Percentiles rank a stretch among this genome's conserved stretches.
Conservation (phyloP, 2,113 vertebrate species). For the Corythoichthys haematopterus region DNA sequence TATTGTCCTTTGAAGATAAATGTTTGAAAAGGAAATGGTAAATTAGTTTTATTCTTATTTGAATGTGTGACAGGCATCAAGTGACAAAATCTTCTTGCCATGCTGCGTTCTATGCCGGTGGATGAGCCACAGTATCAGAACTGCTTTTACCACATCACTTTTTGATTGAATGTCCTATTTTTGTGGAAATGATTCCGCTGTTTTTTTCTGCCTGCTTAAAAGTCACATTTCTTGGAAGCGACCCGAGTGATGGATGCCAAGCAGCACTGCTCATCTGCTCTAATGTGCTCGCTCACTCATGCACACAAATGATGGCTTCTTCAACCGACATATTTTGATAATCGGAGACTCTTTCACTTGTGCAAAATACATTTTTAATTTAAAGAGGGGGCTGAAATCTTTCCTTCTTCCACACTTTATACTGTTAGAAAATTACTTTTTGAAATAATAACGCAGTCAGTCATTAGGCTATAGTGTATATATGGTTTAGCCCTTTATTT, state of each 20-base stretch:
- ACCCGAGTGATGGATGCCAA: constrained; percentile 13
- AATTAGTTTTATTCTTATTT: not conserved
- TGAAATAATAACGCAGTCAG: not conserved
- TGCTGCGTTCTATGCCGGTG: not conserved
- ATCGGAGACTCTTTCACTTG: not conserved
- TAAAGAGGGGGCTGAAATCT: not conserved
- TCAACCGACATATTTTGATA: not conserved
- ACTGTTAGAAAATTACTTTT: not conserved
- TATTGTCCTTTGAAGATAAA: not conserved
- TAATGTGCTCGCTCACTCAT: constrained; percentile 8
- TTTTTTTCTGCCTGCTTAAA: constrained; percentile 3
- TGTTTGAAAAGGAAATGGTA: not conserved
- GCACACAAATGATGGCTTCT: not conserved
- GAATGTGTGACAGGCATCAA: not conserved
- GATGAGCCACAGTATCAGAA: not conserved
- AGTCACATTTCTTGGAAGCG: constrained; percentile 34
- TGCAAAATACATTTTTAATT: constrained; percentile 1
- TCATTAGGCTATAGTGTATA: not conserved
- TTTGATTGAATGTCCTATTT: not conserved
- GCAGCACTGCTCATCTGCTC: constrained; percentile 13
- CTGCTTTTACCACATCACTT: not conserved
- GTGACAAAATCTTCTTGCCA: not conserved
- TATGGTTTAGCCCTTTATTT: not conserved
- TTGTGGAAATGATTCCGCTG: constrained; percentile 1
- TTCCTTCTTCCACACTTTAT: not conserved